phyloP scores from a whole-genome alignment of 1,140 invertebrate species.

The Panagrolaimus sp. region DNA sequence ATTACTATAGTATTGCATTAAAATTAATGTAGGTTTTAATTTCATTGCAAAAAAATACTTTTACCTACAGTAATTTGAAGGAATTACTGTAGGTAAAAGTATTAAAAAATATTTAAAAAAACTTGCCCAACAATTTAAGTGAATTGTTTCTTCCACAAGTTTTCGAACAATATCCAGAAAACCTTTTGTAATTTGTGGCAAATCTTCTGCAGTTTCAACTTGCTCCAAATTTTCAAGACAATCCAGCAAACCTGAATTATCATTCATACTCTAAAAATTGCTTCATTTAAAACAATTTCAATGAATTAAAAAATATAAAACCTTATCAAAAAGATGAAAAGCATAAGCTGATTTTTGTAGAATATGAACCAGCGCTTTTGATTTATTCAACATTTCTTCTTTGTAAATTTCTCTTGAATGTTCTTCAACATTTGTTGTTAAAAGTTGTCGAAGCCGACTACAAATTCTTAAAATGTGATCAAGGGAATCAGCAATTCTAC shows the following conservation, averaged over 20 bases:
- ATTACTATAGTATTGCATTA: too few species aligned
- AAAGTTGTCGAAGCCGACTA: background rate
- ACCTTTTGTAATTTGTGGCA: slow-evolving; percentile 1
- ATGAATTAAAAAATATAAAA: too few species aligned
- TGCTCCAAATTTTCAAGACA: slow-evolving; percentile 1
- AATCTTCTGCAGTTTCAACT: background rate
- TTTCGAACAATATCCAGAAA: slow-evolving; percentile 5
- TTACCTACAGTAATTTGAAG: too few species aligned
- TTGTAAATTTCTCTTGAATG: too few species aligned
- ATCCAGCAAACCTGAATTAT: slow-evolving; percentile 1
- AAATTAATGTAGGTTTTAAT: too few species aligned
- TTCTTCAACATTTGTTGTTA: background rate
- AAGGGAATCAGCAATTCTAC: background rate
- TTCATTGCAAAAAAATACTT: too few species aligned
- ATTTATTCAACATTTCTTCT: too few species aligned
- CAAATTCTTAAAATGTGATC: slow-evolving; percentile 4
- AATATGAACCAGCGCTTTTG: background rate
- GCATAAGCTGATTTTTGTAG: slow-evolving; percentile 3
- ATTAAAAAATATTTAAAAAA: too few species aligned
- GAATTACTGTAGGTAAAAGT: too few species aligned
- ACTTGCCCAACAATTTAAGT: slow-evolving; percentile 5
- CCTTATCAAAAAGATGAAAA: slow-evolving; percentile 2
- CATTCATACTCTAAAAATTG: too few species aligned
- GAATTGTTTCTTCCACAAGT: background rate
- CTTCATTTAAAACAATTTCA: too few species aligned